Base-by-base conservation (phyloP, 2,113 vertebrate species). In the Varanus salvator region DNA sequence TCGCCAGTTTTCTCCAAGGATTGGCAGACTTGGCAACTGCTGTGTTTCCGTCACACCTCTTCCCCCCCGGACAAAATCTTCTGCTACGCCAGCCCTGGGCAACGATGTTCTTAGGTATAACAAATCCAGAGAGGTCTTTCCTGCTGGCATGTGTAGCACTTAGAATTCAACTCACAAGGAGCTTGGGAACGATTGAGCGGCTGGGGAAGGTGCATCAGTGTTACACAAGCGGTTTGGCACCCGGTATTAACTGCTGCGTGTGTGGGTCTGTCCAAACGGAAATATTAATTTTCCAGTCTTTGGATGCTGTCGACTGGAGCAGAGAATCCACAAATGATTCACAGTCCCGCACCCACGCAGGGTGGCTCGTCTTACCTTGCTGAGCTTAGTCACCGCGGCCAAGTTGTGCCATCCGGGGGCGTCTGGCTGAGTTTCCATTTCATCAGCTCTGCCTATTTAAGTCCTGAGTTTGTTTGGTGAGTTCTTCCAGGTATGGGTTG, bases 311-410 rank as follows among this genome's bases (percentile, higher is more conserved):
- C 44, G 69, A n/a, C 77, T 88, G 87, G 71, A 84, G 93, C 90
- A 77, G 88, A 90, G 93, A 92, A 90, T 74, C 85, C 81, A 88
- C 54, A 87, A 78, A 60, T 96, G 94, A 96, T 92, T 96, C 96
- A 95, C 80, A 71, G 92, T 81, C 34, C 71, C 11, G 89, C 90
- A 69, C 95, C 96, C 88, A 96, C 96, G 87, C 94, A 38, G 0
- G 86, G 92, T 94, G 96, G 94, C 95, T 97, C 93, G 94, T 96
- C 97, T 96, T 97, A 97, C 96, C 96, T 95, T 87, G 64, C 84
- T 84, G 34, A 96, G 95, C 95, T 96, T 96, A 94, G 96, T 97
- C 97, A 97, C 90, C 87, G 21, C 54, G 88, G 74, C 75, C 8
- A 57, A 1, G 31, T 75, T 17, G 91, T 50, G 93, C 92, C 83